phyloP scores from a whole-genome alignment of 2,888 invertebrate genomes.

The Sinhomidia bicolor region DNA sequence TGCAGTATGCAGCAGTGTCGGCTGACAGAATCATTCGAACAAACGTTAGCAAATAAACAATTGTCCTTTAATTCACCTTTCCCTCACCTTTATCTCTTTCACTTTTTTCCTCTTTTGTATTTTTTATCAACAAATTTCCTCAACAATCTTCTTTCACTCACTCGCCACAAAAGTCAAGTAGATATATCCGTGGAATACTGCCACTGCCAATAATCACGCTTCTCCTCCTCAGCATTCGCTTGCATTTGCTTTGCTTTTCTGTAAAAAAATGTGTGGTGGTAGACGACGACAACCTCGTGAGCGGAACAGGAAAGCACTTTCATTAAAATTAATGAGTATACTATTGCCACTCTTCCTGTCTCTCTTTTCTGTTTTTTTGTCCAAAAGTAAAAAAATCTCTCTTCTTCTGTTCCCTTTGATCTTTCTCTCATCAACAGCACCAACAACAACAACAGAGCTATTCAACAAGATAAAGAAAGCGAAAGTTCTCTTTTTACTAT shows the following conservation, averaged over 20 bases:
- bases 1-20: no score
- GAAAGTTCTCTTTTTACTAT: conserved; percentile 28
- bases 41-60: no score
- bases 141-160: background rate
- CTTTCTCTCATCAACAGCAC: background rate
- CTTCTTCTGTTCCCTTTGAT: conserved; percentile 8
- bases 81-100: conserved; percentile 40
- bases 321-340: background rate
- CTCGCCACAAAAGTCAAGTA: background rate
- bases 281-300: background rate
- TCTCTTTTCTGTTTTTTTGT: background rate
- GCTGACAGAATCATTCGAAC: no score
- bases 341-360: background rate
- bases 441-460: background rate
- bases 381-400: background rate
- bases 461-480: conserved; percentile 13
- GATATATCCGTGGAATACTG: background rate
- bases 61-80: no score
- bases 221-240: background rate
- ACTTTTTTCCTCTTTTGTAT: no score
- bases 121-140: background rate
- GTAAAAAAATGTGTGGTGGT: background rate
- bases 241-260: background rate
- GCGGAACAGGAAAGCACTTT: background rate
- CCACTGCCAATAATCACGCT: background rate